These are phyloP conservation scores for Sinocyclocheilus maitianheensis DNA, from an alignment of 2,113 vertebrate genomes.

Conservation along the genomic window DNA sequence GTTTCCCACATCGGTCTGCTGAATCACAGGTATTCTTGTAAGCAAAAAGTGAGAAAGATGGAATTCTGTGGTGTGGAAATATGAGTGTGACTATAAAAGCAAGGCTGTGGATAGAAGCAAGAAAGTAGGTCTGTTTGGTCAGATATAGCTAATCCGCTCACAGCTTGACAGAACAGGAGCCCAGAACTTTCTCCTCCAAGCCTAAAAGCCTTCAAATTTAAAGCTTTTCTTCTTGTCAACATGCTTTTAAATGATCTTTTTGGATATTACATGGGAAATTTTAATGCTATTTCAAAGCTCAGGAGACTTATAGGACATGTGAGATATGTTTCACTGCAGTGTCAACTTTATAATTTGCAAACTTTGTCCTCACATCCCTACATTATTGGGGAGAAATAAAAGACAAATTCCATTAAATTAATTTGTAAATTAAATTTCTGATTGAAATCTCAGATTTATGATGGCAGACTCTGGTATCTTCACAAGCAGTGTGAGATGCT, in stretches of 20 bases:
- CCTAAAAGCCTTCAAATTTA: slow-evolving; percentile 19
- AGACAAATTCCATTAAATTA: neutral
- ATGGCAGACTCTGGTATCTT: neutral
- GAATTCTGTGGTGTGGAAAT: slow-evolving; percentile 1
- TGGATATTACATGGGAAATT: neutral
- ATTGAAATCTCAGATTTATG: neutral
- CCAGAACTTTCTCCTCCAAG: slow-evolving; percentile 32
- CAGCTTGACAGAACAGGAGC: slow-evolving; percentile 1
- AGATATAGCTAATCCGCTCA: slow-evolving; percentile 30
- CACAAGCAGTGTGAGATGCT: neutral
- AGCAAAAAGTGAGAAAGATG: neutral
- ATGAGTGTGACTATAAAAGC: slow-evolving; percentile 16
- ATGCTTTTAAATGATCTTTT: slow-evolving; percentile 27
- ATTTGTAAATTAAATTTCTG: neutral
- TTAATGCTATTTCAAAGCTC: slow-evolving; percentile 1
- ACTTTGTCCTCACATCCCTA: neutral
- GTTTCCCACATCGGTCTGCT: neutral
- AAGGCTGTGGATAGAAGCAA: slow-evolving; percentile 6
- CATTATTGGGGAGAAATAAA: neutral
- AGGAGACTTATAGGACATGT: neutral
- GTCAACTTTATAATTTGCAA: neutral
- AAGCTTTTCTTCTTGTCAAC: slow-evolving; percentile 32
- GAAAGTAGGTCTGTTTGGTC: slow-evolving; percentile 16
- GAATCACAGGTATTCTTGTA: neutral
- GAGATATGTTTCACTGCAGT: neutral